phyloP scores from a whole-genome alignment of 2,797 vertebrate genomes.

The Sciurus vulgaris region DNA sequence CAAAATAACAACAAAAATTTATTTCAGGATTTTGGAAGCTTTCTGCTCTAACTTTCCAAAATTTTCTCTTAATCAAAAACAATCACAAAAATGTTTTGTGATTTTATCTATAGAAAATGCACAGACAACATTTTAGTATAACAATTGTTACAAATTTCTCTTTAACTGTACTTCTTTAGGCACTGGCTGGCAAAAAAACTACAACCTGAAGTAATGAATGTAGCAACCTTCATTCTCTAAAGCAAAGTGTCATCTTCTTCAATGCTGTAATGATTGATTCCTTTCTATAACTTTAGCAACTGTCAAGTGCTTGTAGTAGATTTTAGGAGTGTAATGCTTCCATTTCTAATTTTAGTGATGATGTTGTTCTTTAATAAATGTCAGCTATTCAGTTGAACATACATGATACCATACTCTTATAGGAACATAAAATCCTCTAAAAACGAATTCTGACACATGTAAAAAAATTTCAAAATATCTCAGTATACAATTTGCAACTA shows the following conservation, averaged over 20 bases:
- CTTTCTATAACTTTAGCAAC: constrained; percentile 78
- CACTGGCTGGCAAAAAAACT: constrained; percentile 14
- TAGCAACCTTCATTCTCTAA: constrained; percentile 71
- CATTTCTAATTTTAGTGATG: constrained; percentile 76
- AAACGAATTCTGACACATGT: constrained; percentile 44
- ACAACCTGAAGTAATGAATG: constrained; percentile 51
- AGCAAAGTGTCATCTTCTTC: constrained; percentile 70
- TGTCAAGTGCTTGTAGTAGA: constrained; percentile 69
- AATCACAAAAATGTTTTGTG: neutral
- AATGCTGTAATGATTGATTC: constrained; percentile 74
- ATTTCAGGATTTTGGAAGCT: constrained; percentile 39
- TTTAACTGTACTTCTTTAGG: constrained; percentile 21
- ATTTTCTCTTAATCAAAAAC: constrained; percentile 61
- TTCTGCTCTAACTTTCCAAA: constrained; percentile 52
- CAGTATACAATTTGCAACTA: constrained; percentile 28
- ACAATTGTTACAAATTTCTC: constrained; percentile 27
- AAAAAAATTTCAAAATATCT: constrained; percentile 39
- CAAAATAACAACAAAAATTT: neutral
- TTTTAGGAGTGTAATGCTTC: constrained; percentile 69
- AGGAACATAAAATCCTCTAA: constrained; percentile 39
- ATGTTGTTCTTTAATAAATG: constrained; percentile 68
- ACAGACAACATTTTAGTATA: neutral
- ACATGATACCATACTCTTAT: constrained; percentile 51
- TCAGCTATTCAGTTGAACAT: constrained; percentile 69
- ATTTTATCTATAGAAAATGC: constrained; percentile 39